These are phyloP conservation scores for Anolis apletophallus DNA, from an alignment of 2,797 vertebrate species.

Conservation along the genomic window DNA sequence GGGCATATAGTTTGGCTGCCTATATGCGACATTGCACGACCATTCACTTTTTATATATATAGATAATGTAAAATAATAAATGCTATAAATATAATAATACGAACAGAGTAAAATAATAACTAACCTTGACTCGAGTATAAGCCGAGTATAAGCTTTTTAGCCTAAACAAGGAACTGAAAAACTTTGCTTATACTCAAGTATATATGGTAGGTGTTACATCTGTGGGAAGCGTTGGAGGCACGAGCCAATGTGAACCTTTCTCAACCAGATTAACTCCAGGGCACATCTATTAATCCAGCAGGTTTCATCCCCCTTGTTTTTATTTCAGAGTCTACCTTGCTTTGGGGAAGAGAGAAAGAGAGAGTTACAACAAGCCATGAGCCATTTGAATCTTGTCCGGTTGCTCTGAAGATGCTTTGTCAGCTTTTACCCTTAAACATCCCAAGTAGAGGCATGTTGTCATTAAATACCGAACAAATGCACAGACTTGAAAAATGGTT, in stretches of 20 bases:
- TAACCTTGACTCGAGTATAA: too few species aligned
- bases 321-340: background rate
- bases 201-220: background rate
- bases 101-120: too few species aligned
- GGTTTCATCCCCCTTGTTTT: background rate
- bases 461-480: conserved; percentile 2
- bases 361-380: background rate
- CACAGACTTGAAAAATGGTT: background rate
- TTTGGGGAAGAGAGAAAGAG: background rate
- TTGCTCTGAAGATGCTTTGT: background rate
- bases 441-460: background rate
- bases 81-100: too few species aligned
- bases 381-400: background rate
- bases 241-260: background rate
- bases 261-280: background rate
- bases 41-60: too few species aligned
- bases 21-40: too few species aligned
- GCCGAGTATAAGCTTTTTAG: too few species aligned
- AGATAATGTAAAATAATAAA: too few species aligned
- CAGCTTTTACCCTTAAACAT: background rate
- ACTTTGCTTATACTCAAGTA: too few species aligned
- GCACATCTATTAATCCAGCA: background rate
- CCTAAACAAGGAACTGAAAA: too few species aligned
- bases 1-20: too few species aligned
- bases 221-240: too few species aligned